A percentile compares a stretch with the other conserved stretches of the same genome.
Evolutionary conservation across 2,797 vertebrate species (phyloP).

Genomic region (Acropternis orthonyx): DNA sequence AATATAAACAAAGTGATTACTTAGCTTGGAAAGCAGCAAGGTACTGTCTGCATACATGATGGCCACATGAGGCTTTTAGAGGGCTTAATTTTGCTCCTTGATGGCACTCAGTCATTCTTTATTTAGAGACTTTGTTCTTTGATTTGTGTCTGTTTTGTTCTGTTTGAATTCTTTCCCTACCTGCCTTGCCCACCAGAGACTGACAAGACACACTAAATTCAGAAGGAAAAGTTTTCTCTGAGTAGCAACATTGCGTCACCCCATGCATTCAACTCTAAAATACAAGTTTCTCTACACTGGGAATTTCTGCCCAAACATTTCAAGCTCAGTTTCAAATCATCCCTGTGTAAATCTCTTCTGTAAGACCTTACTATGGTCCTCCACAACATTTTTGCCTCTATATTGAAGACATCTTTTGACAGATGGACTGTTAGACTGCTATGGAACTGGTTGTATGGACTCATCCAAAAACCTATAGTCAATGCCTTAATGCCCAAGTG

Average conservation of each 20-base stretch:
- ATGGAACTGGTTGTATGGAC: neutral
- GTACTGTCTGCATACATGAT: accelerated
- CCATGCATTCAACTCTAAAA: neutral
- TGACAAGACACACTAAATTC: neutral
- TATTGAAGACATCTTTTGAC: too few relatives aligned
- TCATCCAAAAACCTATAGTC: neutral
- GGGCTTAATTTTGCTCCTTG: neutral
- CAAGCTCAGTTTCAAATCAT: neutral
- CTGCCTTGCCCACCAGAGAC: neutral
- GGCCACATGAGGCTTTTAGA: neutral
- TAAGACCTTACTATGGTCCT: neutral
- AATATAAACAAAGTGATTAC: neutral
- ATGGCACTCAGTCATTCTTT: neutral
- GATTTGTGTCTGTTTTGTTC: neutral
- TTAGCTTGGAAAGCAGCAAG: neutral
- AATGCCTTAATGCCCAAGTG: neutral
- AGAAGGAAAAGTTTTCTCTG: neutral
- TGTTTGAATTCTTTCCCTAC: neutral
- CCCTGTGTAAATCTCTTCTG: neutral
- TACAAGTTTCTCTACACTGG: neutral
- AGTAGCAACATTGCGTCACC: neutral
- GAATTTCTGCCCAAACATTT: neutral
- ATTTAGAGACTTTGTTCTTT: neutral
- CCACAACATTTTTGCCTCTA: too few relatives aligned
- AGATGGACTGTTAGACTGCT: neutral